These are phyloP conservation scores for Megastigmus dorsalis DNA, from an alignment of 2,888 invertebrate genomes.

Conservation along the genomic window DNA sequence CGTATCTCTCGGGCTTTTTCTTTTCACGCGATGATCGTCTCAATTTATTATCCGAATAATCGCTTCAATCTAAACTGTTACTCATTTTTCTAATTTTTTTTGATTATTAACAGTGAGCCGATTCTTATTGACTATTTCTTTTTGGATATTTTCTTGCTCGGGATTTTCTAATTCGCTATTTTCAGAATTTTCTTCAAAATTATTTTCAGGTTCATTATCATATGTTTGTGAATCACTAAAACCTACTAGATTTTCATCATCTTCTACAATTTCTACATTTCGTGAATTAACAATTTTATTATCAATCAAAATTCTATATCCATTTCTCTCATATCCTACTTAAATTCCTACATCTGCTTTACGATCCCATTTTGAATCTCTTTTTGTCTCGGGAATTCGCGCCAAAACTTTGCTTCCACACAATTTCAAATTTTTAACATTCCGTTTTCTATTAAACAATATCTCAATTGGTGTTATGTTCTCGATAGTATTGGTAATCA, in stretches of 20 bases:
- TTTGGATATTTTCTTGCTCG: too few relatives aligned
- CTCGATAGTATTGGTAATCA: background rate
- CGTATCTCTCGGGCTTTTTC: too few relatives aligned
- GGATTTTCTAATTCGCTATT: too few relatives aligned
- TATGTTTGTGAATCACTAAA: too few relatives aligned
- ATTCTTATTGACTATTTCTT: too few relatives aligned
- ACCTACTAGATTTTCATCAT: background rate
- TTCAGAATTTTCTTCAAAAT: too few relatives aligned
- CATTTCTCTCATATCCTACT: conserved; percentile 59
- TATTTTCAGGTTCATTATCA: too few relatives aligned
- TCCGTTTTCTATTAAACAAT: conserved; percentile 59
- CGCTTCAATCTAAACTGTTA: too few relatives aligned
- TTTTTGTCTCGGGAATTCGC: conserved; percentile 58
- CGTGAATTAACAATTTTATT: background rate
- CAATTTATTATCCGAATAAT: too few relatives aligned
- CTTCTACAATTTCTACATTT: background rate
- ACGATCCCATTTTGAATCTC: conserved; percentile 61
- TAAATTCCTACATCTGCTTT: conserved; percentile 56
- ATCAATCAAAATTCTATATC: conserved; percentile 53
- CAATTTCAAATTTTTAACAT: conserved; percentile 60
- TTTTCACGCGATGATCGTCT: too few relatives aligned
- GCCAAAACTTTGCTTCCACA: conserved; percentile 55
- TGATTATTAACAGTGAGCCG: too few relatives aligned
- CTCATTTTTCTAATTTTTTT: too few relatives aligned
- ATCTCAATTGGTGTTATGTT: background rate